Base-by-base conservation (phyloP, 2,113 vertebrate species). In the zebrafish (Danio rerio) region DNA sequence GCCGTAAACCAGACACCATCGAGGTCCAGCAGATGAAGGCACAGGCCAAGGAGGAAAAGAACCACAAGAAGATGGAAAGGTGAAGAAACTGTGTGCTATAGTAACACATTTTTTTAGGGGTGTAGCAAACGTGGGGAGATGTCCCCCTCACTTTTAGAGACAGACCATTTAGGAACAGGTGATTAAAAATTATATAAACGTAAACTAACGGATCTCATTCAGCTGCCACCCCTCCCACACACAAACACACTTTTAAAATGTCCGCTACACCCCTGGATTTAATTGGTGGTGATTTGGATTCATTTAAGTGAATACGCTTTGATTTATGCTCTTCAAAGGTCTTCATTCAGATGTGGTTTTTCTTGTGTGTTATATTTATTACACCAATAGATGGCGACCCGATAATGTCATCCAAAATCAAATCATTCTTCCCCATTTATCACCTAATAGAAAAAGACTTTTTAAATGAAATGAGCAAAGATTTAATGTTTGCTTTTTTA, bases 1-100 rank as follows among this genome's bases (percentile, higher is more conserved):
- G 98, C 83, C 92, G 98, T 86, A 98, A 99, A 89, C 98, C 98
- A 0, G 98, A 99, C 93, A 98, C 97, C 89, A 99, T 99, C 4
- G 98, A 99, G 90, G 98, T 99, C 80, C 98, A 99, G 87, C 98
- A 99, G 94, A 99, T 99, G 98, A 99, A 98, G 90, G 97, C 98
- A 5, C 97, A 99, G 89, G 98, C 98, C 73, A 94, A 95, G 5
- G 97, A 99, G 90, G 98, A 99, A 91, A 99, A 96, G 89, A 97
- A 95, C 83, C 96, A 99, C 91, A 97, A 96, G 81, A 95, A 98
- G 63, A 90, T 96, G 92, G 98, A 99, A 88, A 95, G 96, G 98
- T 99, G 52, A 56, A 21, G 6, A 21, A 43, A 9, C n/a, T 6
- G 31, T 6, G 42, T 7, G 12, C 9, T 9, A 13, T 7, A 49